Evolutionary conservation across 2,888 invertebrate genomes (phyloP).

Genomic region (Onthophagus sagittarius): DNA sequence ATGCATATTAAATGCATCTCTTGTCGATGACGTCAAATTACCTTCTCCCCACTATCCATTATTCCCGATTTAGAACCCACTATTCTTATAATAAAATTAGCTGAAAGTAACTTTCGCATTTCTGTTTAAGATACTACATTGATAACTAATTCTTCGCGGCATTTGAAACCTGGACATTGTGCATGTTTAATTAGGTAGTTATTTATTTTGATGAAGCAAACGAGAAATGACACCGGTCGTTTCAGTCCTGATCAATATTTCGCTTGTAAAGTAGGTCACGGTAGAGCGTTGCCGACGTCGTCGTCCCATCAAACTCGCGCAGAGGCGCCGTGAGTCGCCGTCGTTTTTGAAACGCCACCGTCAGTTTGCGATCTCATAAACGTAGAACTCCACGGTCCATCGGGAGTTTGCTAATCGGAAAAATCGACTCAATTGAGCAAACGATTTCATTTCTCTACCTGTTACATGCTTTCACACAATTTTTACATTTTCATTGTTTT

Average conservation of each 20-base stretch:
- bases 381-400: background rate
- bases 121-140: no score
- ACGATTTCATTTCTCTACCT: background rate
- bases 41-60: no score
- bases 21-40: no score
- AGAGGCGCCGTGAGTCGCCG: background rate
- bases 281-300: conserved; percentile 8
- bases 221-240: background rate
- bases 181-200: background rate
- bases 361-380: background rate
- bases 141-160: no score
- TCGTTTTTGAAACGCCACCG: background rate
- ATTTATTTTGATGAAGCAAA: background rate
- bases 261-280: conserved; percentile 17
- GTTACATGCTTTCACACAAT: background rate
- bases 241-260: conserved; percentile 11
- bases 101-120: no score
- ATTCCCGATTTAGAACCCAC: no score
- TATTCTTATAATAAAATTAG: no score
- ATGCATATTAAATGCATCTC: no score
- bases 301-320: background rate
- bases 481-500: no score
- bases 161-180: no score
- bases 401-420: background rate
- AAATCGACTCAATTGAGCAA: background rate